phyloP scores from a whole-genome alignment of 2,113 vertebrate species.

The Coracopsis vasa region DNA sequence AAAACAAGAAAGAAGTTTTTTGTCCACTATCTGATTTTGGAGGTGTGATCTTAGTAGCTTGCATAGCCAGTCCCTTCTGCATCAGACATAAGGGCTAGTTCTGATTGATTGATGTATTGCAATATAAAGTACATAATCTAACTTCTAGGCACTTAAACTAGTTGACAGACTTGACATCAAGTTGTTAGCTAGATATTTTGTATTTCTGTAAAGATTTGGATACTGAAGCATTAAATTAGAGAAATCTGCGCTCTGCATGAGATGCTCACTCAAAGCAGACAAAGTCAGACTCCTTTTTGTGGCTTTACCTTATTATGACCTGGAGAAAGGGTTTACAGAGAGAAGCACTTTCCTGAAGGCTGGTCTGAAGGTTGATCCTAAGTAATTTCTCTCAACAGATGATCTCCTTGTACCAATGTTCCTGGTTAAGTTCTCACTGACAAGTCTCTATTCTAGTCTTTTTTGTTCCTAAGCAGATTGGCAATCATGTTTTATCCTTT shows the following conservation, averaged over 20 bases:
- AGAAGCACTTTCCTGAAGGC: neutral
- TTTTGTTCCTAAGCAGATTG: neutral
- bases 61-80: neutral
- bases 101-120: neutral
- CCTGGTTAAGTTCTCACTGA: neutral
- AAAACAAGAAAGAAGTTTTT: neutral
- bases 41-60: neutral
- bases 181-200: neutral
- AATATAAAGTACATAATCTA: neutral
- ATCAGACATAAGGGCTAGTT: neutral
- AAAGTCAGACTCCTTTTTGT: neutral
- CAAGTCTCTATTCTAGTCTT: neutral
- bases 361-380: neutral
- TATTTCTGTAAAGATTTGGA: neutral
- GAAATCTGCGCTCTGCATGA: neutral
- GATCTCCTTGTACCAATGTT: neutral
- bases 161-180: neutral
- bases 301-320: neutral
- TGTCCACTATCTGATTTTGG: neutral
- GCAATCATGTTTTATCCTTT: neutral
- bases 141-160: neutral
- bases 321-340: neutral
- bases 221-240: neutral
- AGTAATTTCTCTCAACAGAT: neutral
- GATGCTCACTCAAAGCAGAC: neutral